These are phyloP conservation scores for Mesorhabditis belari DNA, from an alignment of 2,888 invertebrate genomes.

Conservation along the genomic window DNA sequence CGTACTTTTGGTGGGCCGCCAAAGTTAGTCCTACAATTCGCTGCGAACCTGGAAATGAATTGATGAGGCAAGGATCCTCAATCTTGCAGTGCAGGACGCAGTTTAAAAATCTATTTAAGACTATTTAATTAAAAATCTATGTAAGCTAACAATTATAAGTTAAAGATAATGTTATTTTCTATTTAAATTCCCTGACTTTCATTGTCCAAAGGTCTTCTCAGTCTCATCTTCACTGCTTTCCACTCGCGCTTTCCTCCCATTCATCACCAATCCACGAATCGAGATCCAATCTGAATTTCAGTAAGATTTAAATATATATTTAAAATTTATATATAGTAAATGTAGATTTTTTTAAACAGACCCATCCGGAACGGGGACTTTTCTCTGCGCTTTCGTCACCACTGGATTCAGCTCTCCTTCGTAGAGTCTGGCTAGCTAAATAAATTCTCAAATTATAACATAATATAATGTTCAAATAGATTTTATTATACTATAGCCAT, in stretches of 20 bases:
- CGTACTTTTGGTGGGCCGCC: slow-evolving; percentile 54
- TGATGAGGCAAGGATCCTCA: too few species aligned
- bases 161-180: slow-evolving; percentile 58
- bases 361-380: slow-evolving; percentile 89
- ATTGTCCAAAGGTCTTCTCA: slow-evolving; percentile 55
- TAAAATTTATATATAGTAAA: slow-evolving; percentile 49
- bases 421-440: slow-evolving; percentile 77
- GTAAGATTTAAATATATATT: slow-evolving; percentile 7
- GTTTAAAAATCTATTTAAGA: too few species aligned
- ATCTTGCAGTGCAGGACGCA: too few species aligned
- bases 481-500: not conserved
- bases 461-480: not conserved
- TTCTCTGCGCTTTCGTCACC: slow-evolving; percentile 93
- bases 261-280: slow-evolving; percentile 88
- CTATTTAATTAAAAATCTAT: too few species aligned
- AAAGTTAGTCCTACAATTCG: slow-evolving; percentile 55
- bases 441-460: not conserved
- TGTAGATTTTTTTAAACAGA: slow-evolving; percentile 54
- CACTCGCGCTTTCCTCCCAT: slow-evolving; percentile 55
- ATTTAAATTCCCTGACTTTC: slow-evolving; percentile 57
- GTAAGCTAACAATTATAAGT: too few species aligned
- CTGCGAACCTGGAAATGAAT: slow-evolving; percentile 4
- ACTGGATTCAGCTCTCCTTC: slow-evolving; percentile 94
- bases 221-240: slow-evolving; percentile 54
- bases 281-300: slow-evolving; percentile 65